A percentile compares a stretch with the other conserved stretches of the same genome.
Evolutionary conservation across 2,888 invertebrate species (phyloP).

Genomic region (Drosophila falleni): DNA sequence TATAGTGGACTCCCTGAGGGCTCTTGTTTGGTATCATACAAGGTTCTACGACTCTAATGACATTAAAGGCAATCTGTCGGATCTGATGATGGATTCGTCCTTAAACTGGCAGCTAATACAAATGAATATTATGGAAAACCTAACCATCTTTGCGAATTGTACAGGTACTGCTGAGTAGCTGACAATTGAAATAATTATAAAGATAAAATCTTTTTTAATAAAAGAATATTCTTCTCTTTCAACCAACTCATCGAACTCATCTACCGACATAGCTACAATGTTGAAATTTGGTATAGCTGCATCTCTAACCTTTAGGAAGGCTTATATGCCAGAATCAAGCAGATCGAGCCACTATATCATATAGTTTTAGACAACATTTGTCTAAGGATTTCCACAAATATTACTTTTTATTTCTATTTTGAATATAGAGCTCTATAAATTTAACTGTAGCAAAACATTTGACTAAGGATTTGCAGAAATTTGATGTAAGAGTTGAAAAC

Average conservation of each 20-base stretch:
- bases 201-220: no score
- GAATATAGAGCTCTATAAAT: neutral
- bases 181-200: neutral
- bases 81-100: neutral
- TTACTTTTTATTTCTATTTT: neutral
- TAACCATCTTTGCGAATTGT: neutral
- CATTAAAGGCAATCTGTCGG: neutral
- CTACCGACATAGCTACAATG: neutral
- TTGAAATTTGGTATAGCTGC: neutral
- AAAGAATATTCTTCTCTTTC: neutral
- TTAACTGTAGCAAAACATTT: slow-evolving; percentile 6
- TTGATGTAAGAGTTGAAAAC: neutral
- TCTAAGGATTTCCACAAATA: neutral
- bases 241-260: neutral
- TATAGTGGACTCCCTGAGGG: neutral
- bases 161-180: neutral
- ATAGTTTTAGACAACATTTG: neutral
- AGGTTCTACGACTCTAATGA: no score
- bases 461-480: slow-evolving; percentile 5
- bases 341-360: neutral
- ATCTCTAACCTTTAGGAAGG: neutral
- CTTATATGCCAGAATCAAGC: neutral
- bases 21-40: neutral
- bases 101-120: no score
- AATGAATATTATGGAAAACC: no score